These are phyloP conservation scores for Acanthopagrus latus DNA, from an alignment of 2,797 vertebrate genomes.

Conservation along the genomic window DNA sequence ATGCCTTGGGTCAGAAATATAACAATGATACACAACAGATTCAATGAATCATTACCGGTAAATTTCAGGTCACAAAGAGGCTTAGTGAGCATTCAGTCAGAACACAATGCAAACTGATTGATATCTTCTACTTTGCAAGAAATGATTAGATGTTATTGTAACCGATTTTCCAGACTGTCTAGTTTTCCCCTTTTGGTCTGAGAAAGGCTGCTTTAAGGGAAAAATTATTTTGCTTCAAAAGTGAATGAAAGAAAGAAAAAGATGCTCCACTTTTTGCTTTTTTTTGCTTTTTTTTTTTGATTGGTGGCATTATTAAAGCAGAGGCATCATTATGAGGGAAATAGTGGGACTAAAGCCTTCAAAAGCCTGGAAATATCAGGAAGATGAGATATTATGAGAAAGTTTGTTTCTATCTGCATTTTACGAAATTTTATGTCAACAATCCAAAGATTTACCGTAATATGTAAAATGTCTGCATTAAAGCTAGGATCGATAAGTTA, in stretches of 20 bases:
- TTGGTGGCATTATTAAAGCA: background rate
- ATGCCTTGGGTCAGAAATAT: constrained; percentile 38
- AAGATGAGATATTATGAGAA: background rate
- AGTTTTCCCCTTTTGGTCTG: background rate
- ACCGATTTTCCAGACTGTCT: constrained; percentile 12
- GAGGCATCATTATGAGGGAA: background rate
- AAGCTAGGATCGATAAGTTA: no score
- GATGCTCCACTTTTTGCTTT: background rate
- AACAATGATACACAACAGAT: constrained; percentile 32
- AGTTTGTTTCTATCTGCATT: background rate
- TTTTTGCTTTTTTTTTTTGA: background rate
- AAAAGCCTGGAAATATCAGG: background rate
- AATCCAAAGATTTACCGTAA: no score
- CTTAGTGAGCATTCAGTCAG: constrained; percentile 12
- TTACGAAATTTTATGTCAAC: no score
- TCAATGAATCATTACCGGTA: constrained; percentile 32
- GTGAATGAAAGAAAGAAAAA: background rate
- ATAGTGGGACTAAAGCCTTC: background rate
- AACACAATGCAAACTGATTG: constrained; percentile 42
- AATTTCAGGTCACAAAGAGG: constrained; percentile 10
- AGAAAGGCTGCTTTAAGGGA: constrained; percentile 8
- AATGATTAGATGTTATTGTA: constrained; percentile 37
- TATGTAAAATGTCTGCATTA: no score
- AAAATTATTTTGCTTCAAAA: background rate
- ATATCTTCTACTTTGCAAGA: constrained; percentile 38